Conservation (phyloP, 64 coral and sea anemone species). For the Cladopsammia gracilis region DNA sequence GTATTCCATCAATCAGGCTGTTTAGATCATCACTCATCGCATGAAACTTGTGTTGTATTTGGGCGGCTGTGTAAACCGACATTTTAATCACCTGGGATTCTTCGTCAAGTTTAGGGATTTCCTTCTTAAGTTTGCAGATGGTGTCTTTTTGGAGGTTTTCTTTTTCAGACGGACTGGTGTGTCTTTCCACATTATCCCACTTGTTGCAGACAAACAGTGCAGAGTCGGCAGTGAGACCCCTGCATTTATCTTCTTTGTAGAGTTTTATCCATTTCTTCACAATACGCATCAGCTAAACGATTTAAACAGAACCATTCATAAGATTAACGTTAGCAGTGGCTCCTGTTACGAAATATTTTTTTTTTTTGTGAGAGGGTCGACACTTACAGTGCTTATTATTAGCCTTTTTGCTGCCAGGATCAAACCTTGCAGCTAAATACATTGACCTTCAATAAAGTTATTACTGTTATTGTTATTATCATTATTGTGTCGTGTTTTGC, state of each 20-base stretch:
- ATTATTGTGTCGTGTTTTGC: too few relatives aligned
- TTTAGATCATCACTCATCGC: background rate
- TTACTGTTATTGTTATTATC: too few relatives aligned
- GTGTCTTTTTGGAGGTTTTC: background rate
- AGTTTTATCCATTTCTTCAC: conserved; percentile 2
- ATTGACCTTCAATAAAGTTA: too few relatives aligned
- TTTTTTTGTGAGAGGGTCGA: too few relatives aligned
- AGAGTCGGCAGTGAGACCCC: background rate
- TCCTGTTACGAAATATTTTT: too few relatives aligned
- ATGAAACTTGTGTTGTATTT: background rate
- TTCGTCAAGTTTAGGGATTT: background rate
- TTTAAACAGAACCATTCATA: background rate
- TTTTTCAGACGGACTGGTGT: background rate
- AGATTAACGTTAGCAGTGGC: too few relatives aligned
- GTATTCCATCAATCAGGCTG: background rate
- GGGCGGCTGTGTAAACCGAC: background rate
- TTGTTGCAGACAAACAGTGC: conserved; percentile 12
- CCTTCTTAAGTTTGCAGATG: background rate
- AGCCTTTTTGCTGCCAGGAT: too few relatives aligned
- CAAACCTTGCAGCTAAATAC: too few relatives aligned
- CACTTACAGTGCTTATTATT: too few relatives aligned
- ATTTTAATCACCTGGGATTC: background rate
- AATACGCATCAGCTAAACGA: background rate
- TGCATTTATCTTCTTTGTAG: background rate
- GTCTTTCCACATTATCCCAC: background rate